Conservation (phyloP, 1,140 invertebrate genomes). For the Brachystomella parvula region DNA sequence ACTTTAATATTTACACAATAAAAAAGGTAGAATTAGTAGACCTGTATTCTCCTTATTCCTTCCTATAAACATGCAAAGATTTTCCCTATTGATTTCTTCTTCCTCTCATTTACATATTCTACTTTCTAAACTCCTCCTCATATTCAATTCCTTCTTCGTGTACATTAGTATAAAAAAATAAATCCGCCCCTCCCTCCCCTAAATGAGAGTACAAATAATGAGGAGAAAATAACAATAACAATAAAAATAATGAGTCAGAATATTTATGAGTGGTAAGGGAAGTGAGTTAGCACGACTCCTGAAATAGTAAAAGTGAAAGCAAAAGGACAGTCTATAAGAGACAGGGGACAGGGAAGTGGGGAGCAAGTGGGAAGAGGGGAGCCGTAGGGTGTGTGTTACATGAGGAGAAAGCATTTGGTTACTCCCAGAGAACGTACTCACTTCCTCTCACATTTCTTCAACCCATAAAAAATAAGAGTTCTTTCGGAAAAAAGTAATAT, state of each 20-base stretch:
- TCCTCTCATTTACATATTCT: not conserved
- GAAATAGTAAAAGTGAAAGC: not conserved
- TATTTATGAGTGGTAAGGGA: not conserved
- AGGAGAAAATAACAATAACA: not conserved
- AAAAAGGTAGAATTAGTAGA: not conserved
- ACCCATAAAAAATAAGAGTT: slow-evolving; percentile 8
- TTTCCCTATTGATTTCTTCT: not conserved
- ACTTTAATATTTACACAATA: not conserved
- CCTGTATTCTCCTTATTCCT: not conserved
- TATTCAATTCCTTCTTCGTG: slow-evolving; percentile 6
- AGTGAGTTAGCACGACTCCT: not conserved
- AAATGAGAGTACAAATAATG: too few relatives aligned
- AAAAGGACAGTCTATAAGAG: not conserved
- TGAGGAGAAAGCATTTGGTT: too few relatives aligned
- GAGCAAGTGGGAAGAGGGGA: too few relatives aligned
- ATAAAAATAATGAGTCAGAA: slow-evolving; percentile 1
- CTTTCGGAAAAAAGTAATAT: slow-evolving; percentile 14
- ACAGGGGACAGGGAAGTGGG: too few relatives aligned
- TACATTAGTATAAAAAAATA: not conserved
- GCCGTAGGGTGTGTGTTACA: too few relatives aligned
- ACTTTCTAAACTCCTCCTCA: not conserved
- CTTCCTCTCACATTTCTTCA: not conserved
- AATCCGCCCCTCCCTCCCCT: not conserved
- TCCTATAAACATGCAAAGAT: not conserved
- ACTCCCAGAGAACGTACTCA: not conserved